Evolutionary conservation across 2,888 invertebrate genomes (phyloP).

Genomic region (Tromatobia lineatoria): DNA sequence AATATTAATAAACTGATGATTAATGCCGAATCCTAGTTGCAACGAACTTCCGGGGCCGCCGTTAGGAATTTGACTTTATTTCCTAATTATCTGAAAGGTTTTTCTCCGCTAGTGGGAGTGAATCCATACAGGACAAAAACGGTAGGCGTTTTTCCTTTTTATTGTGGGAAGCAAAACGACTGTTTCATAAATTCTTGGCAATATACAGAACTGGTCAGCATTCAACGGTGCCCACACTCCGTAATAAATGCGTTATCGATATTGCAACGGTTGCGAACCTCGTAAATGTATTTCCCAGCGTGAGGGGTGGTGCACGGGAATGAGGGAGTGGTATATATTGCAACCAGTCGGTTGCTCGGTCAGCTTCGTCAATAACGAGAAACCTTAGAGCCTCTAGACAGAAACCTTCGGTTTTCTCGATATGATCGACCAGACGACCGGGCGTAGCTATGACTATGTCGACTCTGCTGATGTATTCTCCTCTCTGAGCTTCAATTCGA

Average conservation of each 20-base stretch:
- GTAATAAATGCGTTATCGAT: conserved; percentile 19
- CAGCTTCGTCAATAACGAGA: conserved; percentile 98
- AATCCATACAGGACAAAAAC: background rate
- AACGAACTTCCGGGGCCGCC: background rate
- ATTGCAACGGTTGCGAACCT: conserved; percentile 69
- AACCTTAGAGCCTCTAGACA: conserved; percentile 90
- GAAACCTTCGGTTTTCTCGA: conserved; percentile 93
- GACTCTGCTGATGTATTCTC: conserved; percentile 88
- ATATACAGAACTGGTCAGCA: background rate
- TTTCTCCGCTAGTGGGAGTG: background rate
- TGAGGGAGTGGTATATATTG: conserved; percentile 88
- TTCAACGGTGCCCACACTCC: conserved; percentile 14
- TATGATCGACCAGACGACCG: conserved; percentile 96
- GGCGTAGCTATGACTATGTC: conserved; percentile 98
- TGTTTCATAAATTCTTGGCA: conserved; percentile 3
- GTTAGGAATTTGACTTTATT: background rate
- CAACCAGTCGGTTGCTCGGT: conserved; percentile 96
- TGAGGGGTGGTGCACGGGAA: conserved; percentile 86
- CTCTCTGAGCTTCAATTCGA: conserved; percentile 70
- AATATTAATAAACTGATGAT: too few relatives aligned
- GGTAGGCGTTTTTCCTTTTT: background rate
- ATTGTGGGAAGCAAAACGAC: background rate
- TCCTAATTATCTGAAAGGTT: background rate
- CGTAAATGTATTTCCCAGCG: conserved; percentile 84
- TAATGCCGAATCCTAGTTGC: too few relatives aligned